phyloP scores from a whole-genome alignment of 2,797 vertebrate genomes.

The Falco rusticolus region DNA sequence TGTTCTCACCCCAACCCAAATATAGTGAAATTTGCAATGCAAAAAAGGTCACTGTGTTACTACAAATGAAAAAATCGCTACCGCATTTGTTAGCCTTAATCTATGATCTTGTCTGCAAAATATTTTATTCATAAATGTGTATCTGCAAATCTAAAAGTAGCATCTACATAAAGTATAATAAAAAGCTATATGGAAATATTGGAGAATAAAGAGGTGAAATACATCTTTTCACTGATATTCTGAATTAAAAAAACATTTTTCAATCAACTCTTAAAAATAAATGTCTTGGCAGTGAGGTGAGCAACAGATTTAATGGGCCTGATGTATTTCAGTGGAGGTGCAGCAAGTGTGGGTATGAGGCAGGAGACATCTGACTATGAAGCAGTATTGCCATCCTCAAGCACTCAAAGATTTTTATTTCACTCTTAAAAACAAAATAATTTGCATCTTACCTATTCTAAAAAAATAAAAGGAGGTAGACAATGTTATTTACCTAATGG shows the following conservation, averaged over 20 bases:
- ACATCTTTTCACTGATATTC: not conserved
- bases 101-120: conserved; percentile 21
- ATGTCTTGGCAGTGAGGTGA: not conserved
- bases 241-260: not conserved
- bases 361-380: not conserved
- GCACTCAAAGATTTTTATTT: not conserved
- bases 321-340: not conserved
- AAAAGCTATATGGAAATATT: conserved; percentile 18
- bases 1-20: conserved; percentile 19
- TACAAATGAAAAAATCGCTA: conserved; percentile 47
- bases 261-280: not conserved
- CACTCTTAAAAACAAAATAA: not conserved
- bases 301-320: not conserved
- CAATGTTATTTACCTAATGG: not conserved
- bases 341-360: not conserved
- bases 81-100: conserved; percentile 49
- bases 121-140: conserved; percentile 59
- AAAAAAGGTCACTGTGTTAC: conserved; percentile 46
- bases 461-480: not conserved
- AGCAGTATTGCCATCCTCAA: not conserved
- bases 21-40: conserved; percentile 52
- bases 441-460: not conserved
- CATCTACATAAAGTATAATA: conserved; percentile 32
- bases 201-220: conserved; percentile 30
- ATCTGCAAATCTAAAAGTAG: conserved; percentile 45